Evolutionary conservation across 2,888 invertebrate genomes (phyloP), one percentile per base, ranked within the genome.

Genomic region (Atherix ibis): DNA sequence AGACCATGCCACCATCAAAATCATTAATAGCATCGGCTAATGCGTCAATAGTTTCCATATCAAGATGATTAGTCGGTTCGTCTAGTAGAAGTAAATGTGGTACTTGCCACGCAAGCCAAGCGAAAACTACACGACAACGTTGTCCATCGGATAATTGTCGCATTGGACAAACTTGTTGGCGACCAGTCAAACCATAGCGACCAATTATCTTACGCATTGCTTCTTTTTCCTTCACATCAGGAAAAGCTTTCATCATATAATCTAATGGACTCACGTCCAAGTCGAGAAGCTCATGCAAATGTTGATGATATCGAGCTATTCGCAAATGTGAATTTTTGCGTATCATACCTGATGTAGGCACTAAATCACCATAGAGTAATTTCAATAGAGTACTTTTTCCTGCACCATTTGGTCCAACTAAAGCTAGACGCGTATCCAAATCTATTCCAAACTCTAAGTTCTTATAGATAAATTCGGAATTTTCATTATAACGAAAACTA

Each of bases 121-220:
- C 97, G 63, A 98, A 98, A 39, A 95, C 95, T 0, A 99, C 95
- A 44, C 98, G 78, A 62, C 98, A 98, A 22, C 95, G 71, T 63
- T 98, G 98, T 4, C 98, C 98, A 62, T 98, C 98, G 0, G 92
- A 94, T 39, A 98, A 62, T 40, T 61, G 58, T 1, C 58, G 48
- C n/a, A 60, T 60, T 22, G 56, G 60, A 35, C 53, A 50, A 45
- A 84, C 87, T 68, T 94, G 92, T 53, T 98, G 95, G 40, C 92
- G 73, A 4, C 98, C 98, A 1, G 97, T 89, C 31, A 99, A 68
- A 2, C 98, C 98, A 56, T 95, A 99, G 37, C 97, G 74, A 1
- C 98, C 98, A 49, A 99, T 92, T 47, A 98, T 97, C 64, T 92
- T 94, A 38, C 98, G 70, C 97, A 98, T 97, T 61, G 95, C 97